A percentile compares a stretch with the other conserved stretches of the same genome.
These are phyloP conservation scores for Mnemiopsis leidyi DNA, from an alignment of 37 sponge, comb jelly and placozoan species.

Conservation along the genomic window DNA sequence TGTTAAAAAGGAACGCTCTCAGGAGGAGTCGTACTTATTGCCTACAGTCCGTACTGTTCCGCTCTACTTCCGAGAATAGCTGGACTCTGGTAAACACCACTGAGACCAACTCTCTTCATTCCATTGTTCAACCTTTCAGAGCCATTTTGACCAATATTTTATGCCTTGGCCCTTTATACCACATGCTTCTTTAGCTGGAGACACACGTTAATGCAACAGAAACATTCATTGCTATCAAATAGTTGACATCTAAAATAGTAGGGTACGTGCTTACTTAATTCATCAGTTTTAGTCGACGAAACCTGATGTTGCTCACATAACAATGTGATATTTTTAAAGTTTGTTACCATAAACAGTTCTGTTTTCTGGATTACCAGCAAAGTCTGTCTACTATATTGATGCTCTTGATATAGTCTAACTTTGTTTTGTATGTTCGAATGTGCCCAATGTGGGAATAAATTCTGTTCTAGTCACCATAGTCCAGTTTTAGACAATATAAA, in stretches of 20 bases:
- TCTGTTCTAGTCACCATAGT: not conserved
- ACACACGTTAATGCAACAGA: too few species aligned
- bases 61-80: not conserved
- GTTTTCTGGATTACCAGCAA: too few species aligned
- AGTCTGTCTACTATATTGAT: not conserved
- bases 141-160: too few species aligned
- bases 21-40: not conserved
- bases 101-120: not conserved
- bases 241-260: too few species aligned
- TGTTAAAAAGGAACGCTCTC: not conserved
- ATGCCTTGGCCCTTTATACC: too few species aligned
- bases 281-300: too few species aligned
- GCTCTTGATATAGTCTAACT: not conserved
- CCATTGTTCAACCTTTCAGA: not conserved
- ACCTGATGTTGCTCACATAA: too few species aligned
- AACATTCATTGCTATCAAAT: too few species aligned
- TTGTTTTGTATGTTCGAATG: not conserved
- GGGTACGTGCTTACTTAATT: too few species aligned
- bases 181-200: too few species aligned
- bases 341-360: too few species aligned
- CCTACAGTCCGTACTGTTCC: not conserved
- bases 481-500: not conserved
- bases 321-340: too few species aligned
- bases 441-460: not conserved
- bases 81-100: not conserved